Evolutionary conservation across 2,888 invertebrate genomes (phyloP), one percentile per base, ranked within the genome.

Genomic region (Callinectes sapidus): DNA sequence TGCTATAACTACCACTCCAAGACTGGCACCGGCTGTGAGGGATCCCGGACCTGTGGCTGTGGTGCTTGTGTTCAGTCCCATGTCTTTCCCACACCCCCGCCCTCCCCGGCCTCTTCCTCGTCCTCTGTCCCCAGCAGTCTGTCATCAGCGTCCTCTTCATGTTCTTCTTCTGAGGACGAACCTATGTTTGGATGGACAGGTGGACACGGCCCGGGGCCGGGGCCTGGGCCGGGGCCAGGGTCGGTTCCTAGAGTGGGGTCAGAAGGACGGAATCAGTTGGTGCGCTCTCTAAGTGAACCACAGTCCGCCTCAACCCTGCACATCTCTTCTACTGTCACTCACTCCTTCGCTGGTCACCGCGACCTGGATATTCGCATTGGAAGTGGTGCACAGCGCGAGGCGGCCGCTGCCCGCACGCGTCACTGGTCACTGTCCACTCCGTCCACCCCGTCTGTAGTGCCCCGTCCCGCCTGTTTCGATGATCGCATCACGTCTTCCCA

Each of bases 91-190:
- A 95, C 94, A 13, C 94, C 94, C 39, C 93, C 94, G 5, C 94
- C 94, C 93, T 95, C 95, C 95, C 95, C 94, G 77, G 92, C 95
- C 93, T 95, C 94, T 95, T 95, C 94, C 93, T 95, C 95, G 95
- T 95, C 95, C 94, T 95, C 91, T 90, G 89, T 92, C 42, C 35
- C 90, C 89, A 90, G 91, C 87, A 95, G 94, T 90, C 42, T 81
- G 90, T 93, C 94, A 39, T 92, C 94, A 81, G 90, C 94, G 28
- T 93, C 94, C 28, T 94, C 94, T 86, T 66, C 92, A n/a, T 93
- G 89, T 88, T 92, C 94, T 81, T 93, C 95, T 35, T 95, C 95
- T 1, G 96, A 96, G 90, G 96, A 88, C 81, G 92, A 91, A 55
- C 91, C 91, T 32, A 90, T 28, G 16, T 54, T 48, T 23, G 85